Evolutionary conservation across 1,140 invertebrate genomes (phyloP), one percentile per base, ranked within the genome.

Genomic region (Choristoneura fumiferana): DNA sequence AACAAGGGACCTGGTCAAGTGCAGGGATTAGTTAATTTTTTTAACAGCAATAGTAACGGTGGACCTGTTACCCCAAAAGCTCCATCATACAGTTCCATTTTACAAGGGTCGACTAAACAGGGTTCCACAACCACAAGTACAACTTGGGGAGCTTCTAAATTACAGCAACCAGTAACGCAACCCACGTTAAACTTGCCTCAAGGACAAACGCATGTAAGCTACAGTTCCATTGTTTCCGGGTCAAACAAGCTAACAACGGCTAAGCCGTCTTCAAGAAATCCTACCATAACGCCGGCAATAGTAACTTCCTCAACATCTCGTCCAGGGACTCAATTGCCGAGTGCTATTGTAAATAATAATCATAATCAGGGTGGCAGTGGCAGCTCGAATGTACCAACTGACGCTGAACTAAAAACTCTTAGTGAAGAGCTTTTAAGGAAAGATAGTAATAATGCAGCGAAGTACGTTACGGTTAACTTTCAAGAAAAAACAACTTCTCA

Each of bases 361-460:
- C 71, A 56, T 45, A 75, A 73, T 43, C 71, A 69, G 15, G 76
- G 71, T 45, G 68, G 71, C 60, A 63, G 53, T 8, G 58, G 53
- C 15, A 71, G 58, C 45, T 54, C 57, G 8, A 78, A 73, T 56
- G 57, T 52, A 4, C 62, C 71, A 0, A 82, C 63, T 59, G 93
- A 95, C 74, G 83, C 90, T 15, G 94, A 95, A 76, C 72, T 95
- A 35, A 87, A 91, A 74, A 91, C 91, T 54, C 82, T 95, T 13
- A 92, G 93, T n/a, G 94, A 95, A 85, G 90, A 91, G 22, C 81
- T 95, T n/a, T 91, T 94, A 37, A 91, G 89, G 45, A 94, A 94
- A 74, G 95, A 95, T 70, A 87, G 77, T 0, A 95, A 95, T 72
- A 95, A 94, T 81, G 92, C 92, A 36, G 91, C 93, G 0, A 92